Conservation (phyloP, 2,888 invertebrate genomes). For the Ectobius pallidus region DNA sequence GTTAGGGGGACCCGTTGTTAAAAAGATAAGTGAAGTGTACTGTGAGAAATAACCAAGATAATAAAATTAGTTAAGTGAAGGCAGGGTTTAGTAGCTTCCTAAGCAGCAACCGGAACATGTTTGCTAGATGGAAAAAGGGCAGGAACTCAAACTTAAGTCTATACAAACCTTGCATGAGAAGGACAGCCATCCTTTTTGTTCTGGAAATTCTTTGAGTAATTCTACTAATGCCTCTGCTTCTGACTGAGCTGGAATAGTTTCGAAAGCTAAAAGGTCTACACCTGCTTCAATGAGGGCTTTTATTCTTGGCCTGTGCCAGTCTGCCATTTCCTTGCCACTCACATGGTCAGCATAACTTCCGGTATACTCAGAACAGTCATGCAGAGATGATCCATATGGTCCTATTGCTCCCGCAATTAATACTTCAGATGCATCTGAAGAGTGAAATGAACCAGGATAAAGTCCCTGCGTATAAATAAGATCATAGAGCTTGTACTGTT, state of each 20-base stretch:
- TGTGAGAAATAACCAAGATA: too few species aligned
- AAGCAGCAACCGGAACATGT: too few species aligned
- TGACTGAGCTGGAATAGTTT: slow-evolving; percentile 85
- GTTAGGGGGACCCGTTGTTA: too few species aligned
- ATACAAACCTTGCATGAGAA: slow-evolving; percentile 81
- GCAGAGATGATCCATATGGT: slow-evolving; percentile 88
- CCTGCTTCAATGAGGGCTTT: slow-evolving; percentile 79
- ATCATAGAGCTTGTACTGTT: too few species aligned
- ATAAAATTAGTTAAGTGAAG: too few species aligned
- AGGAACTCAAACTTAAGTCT: too few species aligned
- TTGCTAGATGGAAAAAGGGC: too few species aligned
- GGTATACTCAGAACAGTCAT: slow-evolving; percentile 93
- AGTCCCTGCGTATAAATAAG: too few species aligned
- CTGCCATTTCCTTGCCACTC: slow-evolving; percentile 65
- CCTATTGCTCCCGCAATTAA: slow-evolving; percentile 88
- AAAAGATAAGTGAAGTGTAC: too few species aligned
- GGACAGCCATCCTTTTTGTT: slow-evolving; percentile 81
- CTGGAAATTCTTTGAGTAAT: slow-evolving; percentile 78
- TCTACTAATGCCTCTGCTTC: slow-evolving; percentile 86
- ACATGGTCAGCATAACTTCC: slow-evolving; percentile 78
- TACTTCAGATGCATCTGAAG: slow-evolving; percentile 53
- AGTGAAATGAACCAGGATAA: not conserved
- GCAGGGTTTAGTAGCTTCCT: too few species aligned
- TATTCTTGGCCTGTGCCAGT: slow-evolving; percentile 87
- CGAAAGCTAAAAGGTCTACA: slow-evolving; percentile 85